Evolutionary conservation across 2,888 invertebrate genomes (phyloP), one percentile per base, ranked within the genome.

Genomic region (Pedicia rivosa): DNA sequence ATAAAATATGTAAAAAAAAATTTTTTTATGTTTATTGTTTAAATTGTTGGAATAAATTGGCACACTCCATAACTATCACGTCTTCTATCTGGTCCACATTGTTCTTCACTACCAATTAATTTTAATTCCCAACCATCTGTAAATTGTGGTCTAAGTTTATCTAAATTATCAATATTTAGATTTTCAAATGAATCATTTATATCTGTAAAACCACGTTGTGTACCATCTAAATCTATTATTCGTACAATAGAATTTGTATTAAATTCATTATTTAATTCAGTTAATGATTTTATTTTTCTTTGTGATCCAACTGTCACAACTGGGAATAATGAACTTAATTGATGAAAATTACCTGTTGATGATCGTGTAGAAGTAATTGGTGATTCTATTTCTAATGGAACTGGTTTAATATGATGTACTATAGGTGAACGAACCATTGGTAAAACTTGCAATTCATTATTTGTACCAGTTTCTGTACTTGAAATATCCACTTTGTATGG

Each of bases 1-100:
- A n/a, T n/a, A n/a, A n/a, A n/a, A n/a, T n/a, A n/a, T n/a, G n/a
- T n/a, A n/a, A n/a, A n/a, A n/a, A 24, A 24, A 24, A 9, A 9
- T 24, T 2, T 29, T 15, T 10, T 5, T 29, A 16, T 4, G 15
- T 29, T n/a, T 14, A 20, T 20, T 19, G 19, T 16, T 35, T 26
- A 35, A 16, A 26, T 16, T 16, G 26, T 15, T 17, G 15, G 15
- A 16, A 58, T 49, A 46, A 59, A 52, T 45, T 63, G 63, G 50
- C 73, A 75, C 29, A 78, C 65, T 7, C 80, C 78, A 40, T 68
- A 66, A n/a, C 69, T 65, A 52, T 82, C 77, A 22, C 81, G 67
- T 46, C 65, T 66, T 47, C 74, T 65, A 33, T 72, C 79, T 1
- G 80, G 81, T 13, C 80, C 80, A 54, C 82, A 82, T 51, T 80